Conservation (phyloP, 1,140 invertebrate species). For the Trialeurodes vaporariorum region DNA sequence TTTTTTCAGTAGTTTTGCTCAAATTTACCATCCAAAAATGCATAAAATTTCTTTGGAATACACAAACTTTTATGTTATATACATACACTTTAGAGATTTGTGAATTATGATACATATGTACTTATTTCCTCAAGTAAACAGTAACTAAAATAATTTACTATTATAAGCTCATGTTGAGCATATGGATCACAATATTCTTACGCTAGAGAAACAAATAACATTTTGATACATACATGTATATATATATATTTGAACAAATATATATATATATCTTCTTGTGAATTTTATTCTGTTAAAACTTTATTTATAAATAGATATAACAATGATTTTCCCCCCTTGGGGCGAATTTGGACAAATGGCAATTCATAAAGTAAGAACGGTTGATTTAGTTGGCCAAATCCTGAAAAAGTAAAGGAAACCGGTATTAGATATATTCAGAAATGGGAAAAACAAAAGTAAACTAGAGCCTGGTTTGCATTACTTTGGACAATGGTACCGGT, state of each 20-base stretch:
- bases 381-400: not conserved
- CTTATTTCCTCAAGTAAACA: not conserved
- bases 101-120: too few relatives aligned
- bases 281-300: not conserved
- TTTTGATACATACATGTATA: not conserved
- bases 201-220: not conserved
- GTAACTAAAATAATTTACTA: constrained; percentile 1
- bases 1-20: not conserved
- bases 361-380: too few relatives aligned
- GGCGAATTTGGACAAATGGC: not conserved
- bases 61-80: not conserved
- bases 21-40: not conserved
- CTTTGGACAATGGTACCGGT: too few relatives aligned
- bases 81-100: not conserved
- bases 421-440: too few relatives aligned
- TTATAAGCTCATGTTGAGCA: not conserved
- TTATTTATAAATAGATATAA: not conserved
- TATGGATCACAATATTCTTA: not conserved
- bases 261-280: not conserved
- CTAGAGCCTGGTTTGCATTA: too few relatives aligned
- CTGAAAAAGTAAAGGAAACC: not conserved
- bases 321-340: not conserved
- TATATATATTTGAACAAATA: not conserved
- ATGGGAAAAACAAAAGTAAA: too few relatives aligned
- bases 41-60: not conserved